Evolutionary conservation across 2,888 invertebrate genomes (phyloP).

Genomic region (Eupithecia vulgata): DNA sequence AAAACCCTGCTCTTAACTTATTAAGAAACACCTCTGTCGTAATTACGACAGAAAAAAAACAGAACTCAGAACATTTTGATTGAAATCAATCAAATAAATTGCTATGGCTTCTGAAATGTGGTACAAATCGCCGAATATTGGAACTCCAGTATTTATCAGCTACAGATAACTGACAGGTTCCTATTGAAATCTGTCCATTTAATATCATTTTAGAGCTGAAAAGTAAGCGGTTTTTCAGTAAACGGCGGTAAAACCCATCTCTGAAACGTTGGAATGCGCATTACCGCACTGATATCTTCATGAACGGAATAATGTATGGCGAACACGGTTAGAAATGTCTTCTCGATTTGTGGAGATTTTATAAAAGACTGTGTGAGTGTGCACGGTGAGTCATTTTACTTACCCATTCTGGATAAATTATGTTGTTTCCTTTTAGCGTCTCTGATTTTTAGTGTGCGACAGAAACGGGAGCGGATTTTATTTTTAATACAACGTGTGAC

Average conservation of each 20-base stretch:
- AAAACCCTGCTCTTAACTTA: background rate
- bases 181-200: background rate
- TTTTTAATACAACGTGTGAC: no score
- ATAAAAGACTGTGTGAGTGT: background rate
- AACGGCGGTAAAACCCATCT: background rate
- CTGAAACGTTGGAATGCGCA: background rate
- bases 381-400: background rate
- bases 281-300: conserved; percentile 6
- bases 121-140: no score
- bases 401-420: background rate
- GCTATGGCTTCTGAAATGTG: background rate
- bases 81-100: background rate
- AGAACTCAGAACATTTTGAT: background rate
- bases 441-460: background rate
- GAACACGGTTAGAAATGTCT: conserved; percentile 9
- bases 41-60: no score
- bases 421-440: background rate
- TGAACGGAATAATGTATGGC: conserved; percentile 9
- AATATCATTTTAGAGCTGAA: background rate
- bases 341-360: conserved; percentile 1
- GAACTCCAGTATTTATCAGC: no score
- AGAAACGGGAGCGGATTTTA: no score
- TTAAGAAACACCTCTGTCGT: no score
- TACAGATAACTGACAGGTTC: background rate
- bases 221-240: background rate